Evolutionary conservation across 2,888 invertebrate genomes (phyloP), one percentile per base, ranked within the genome.

Genomic region (Stegophylla sp.): DNA sequence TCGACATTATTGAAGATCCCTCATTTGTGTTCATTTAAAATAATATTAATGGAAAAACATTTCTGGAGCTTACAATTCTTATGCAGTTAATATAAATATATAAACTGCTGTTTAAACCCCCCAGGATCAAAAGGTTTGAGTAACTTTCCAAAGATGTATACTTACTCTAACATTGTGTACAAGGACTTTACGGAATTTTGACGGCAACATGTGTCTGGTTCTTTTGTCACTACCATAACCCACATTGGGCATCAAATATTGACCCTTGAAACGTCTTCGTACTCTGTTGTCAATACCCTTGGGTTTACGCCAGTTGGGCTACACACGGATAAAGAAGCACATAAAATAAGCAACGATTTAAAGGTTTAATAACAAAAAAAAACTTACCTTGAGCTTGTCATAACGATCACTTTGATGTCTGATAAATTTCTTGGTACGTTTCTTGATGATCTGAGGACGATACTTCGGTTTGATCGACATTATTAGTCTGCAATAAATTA

Each of bases 281-380:
- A 99, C 98, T 88, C 98, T 92, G 92, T 99, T 99, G 89, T 99
- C 99, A 88, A 99, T 99, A 96, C 99, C 99, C 90, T 98, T 98
- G 26, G 99, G 99, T 89, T 98, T 99, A 87, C 99, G 93, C 99
- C 99, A 99, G 91, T 95, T 97, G 85, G 94, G 91, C 95, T 95
- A 85, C 23, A 88, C 86, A 82, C 74, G 79, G 41, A 7, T 13
- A 61, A 41, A 5, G 17, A 45, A 45, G 12, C 13, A 45, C 4
- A 45, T 12, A 12, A 45, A 13, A 45, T 2, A 9, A 45, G 10
- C 45, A 45, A 45, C 3, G 15, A 45, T 45, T 45, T 34, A 34
- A 5, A 7, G 3, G 3, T 5, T 41, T 1, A 63, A 63, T 15
- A 41, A 45, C 4, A 63, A 28, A 17, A 63, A 13, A 26, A 48